Evolutionary conservation across 2,113 vertebrate species (phyloP).

Genomic region (Corythaeola cristata): DNA sequence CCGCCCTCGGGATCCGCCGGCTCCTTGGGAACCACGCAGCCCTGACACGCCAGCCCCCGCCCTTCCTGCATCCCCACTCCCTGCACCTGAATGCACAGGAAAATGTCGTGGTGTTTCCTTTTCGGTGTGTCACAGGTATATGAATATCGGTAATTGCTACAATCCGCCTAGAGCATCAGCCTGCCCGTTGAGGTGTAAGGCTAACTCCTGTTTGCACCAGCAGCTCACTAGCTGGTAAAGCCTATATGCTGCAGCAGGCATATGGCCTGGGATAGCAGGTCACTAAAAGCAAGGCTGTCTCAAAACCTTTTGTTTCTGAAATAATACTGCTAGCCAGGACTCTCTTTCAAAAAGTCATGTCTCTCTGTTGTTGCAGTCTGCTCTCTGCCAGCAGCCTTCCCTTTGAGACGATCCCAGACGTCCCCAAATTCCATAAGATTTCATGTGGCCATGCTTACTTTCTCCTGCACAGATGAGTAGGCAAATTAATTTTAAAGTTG

Average conservation of each 20-base stretch:
- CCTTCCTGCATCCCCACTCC: accelerated
- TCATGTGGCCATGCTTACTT: background rate
- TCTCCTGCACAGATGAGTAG: background rate
- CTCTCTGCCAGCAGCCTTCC: background rate
- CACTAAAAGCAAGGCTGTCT: background rate
- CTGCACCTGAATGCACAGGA: accelerated
- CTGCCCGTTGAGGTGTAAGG: accelerated
- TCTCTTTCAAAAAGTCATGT: background rate
- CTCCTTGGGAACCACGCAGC: too few species aligned
- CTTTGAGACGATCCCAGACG: background rate
- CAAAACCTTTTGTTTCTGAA: background rate
- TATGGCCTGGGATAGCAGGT: too few species aligned
- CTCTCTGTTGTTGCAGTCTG: accelerated
- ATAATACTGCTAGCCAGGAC: too few species aligned
- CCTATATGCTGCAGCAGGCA: too few species aligned
- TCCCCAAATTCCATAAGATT: background rate
- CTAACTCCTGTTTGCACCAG: too few species aligned
- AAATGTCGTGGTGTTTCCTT: accelerated
- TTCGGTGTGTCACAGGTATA: accelerated
- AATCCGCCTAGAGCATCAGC: accelerated
- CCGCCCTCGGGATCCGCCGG: too few species aligned
- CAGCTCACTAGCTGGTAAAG: accelerated
- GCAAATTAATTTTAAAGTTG: background rate
- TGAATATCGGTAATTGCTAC: accelerated
- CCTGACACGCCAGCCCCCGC: accelerated